A percentile compares a stretch with the other conserved stretches of the same genome.
Conservation (phyloP, 2,888 invertebrate species). For the Ceraclea dissimilis region DNA sequence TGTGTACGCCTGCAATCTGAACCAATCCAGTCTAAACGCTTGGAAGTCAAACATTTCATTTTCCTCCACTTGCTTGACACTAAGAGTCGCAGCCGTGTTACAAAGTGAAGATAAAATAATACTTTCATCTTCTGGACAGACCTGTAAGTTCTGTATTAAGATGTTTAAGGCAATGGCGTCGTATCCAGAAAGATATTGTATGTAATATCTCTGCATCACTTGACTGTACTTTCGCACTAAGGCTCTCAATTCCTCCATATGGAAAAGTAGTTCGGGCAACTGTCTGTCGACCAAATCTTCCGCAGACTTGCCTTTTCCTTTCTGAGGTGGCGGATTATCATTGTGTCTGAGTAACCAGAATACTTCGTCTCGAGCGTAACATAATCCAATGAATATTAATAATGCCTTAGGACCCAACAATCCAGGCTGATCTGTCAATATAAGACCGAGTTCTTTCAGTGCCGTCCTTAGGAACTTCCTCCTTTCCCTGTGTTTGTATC, state of each 20-base stretch:
- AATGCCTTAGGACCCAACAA: slow-evolving; percentile 95
- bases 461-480: slow-evolving; percentile 94
- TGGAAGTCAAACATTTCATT: slow-evolving; percentile 94
- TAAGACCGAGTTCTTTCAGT: slow-evolving; percentile 87
- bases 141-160: slow-evolving; percentile 73
- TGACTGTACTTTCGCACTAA: slow-evolving; percentile 93
- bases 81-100: slow-evolving; percentile 76
- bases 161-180: slow-evolving; percentile 89
- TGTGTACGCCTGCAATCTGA: slow-evolving; percentile 89
- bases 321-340: slow-evolving; percentile 86
- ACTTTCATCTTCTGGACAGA: slow-evolving; percentile 91
- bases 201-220: slow-evolving; percentile 95
- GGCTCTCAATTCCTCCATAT: slow-evolving; percentile 94
- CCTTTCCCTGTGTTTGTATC: slow-evolving; percentile 87
- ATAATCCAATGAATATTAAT: slow-evolving; percentile 92
- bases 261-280: slow-evolving; percentile 92
- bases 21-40: slow-evolving; percentile 95
- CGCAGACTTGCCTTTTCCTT: slow-evolving; percentile 78
- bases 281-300: slow-evolving; percentile 94
- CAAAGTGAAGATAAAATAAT: slow-evolving; percentile 88
- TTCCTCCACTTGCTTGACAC: slow-evolving; percentile 93
- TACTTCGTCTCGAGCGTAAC: slow-evolving; percentile 94
- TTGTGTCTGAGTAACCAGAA: slow-evolving; percentile 94
- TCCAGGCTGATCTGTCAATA: slow-evolving; percentile 97
- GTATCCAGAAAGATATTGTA: slow-evolving; percentile 93